phyloP scores from a whole-genome alignment of 1,140 invertebrate genomes.

The Lucilia sericata region DNA sequence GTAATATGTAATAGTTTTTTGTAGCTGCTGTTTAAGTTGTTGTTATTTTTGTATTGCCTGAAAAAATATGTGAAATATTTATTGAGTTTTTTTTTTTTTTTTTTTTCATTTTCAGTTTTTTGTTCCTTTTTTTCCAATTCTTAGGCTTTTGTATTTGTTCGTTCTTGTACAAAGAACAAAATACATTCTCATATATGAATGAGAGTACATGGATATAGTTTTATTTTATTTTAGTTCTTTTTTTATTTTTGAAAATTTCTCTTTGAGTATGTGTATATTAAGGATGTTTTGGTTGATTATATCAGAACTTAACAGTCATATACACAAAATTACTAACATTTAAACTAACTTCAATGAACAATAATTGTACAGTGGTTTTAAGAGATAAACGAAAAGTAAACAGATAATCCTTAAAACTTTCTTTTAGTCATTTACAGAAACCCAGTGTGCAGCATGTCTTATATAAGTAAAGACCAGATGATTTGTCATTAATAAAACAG shows the following conservation, averaged over 20 bases:
- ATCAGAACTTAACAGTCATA: not conserved
- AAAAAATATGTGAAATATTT: constrained; percentile 25
- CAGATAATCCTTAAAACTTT: no score
- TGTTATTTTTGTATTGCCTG: not conserved
- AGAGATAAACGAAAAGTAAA: no score
- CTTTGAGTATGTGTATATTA: not conserved
- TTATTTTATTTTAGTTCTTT: no score
- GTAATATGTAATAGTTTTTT: not conserved
- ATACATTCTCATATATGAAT: not conserved
- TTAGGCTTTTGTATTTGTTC: not conserved
- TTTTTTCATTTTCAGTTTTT: not conserved
- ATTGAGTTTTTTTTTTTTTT: not conserved
- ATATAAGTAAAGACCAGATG: not conserved
- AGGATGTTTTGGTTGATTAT: constrained; percentile 9
- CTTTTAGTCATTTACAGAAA: no score
- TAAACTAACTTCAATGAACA: not conserved
- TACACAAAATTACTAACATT: not conserved
- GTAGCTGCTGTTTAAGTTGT: not conserved
- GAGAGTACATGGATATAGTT: not conserved
- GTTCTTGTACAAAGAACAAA: not conserved
- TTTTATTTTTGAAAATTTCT: not conserved
- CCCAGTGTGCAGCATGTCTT: no score
- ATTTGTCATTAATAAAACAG: not conserved
- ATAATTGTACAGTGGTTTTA: not conserved
- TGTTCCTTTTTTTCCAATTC: not conserved